Base-by-base conservation (phyloP, 2,888 invertebrate species). In the Siphonodentalium dalli region DNA sequence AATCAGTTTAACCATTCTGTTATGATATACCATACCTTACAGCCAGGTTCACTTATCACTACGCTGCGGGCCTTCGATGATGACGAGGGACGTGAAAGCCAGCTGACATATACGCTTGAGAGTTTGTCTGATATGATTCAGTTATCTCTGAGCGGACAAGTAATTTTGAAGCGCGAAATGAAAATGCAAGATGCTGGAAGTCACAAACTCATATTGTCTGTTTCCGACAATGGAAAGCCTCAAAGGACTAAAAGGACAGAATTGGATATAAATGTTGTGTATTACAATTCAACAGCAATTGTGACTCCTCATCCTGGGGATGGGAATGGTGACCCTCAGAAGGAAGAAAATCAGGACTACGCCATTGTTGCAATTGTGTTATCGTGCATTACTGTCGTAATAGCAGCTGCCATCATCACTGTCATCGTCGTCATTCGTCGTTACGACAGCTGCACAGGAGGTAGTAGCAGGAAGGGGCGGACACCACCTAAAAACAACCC, bases 111-210 rank as follows among this genome's bases (percentile, higher is more conserved):
- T 46, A 45, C 49, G 4, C 62, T 75, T 21, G 55, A 58, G 9
- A 57, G 54, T 13, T 78, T 83, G 20, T 83, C 83, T 55, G 60
- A 65, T 15, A 51, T n/a, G n/a, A n/a, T n/a, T n/a, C n/a, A n/a
- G n/a, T n/a, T n/a, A n/a, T n/a, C n/a, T n/a, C n/a, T n/a, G n/a
- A n/a, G n/a, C n/a, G n/a, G n/a, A n/a, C n/a, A n/a, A n/a, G n/a
- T n/a, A n/a, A n/a, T n/a, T n/a, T n/a, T n/a, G n/a, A n/a, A n/a
- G n/a, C n/a, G n/a, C n/a, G n/a, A n/a, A n/a, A n/a, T n/a, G n/a
- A n/a, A n/a, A n/a, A n/a, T n/a, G n/a, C n/a, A n/a, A n/a, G n/a
- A n/a, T n/a, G n/a, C n/a, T n/a, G n/a, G n/a, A n/a, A n/a, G n/a
- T n/a, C n/a, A n/a, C 26, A 39, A 40, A 24, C 38, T 63, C 21